Conservation (phyloP, 2,888 invertebrate species). For the Drosophila yooni region DNA sequence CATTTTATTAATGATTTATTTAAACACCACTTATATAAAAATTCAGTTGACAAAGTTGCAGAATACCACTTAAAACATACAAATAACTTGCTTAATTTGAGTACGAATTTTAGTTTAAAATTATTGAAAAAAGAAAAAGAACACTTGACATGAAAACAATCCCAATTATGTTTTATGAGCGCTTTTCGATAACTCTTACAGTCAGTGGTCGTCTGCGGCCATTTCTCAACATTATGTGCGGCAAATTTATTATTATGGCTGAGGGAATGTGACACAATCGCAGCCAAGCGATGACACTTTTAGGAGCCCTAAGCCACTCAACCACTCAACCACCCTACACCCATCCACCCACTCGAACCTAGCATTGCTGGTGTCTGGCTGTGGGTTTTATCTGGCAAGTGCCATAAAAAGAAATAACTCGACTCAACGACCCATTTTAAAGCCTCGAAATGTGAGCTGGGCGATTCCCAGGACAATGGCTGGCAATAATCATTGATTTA, state of each 20-base stretch:
- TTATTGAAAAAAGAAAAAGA: not conserved
- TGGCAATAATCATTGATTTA: conserved; percentile 84
- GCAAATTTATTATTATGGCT: conserved; percentile 61
- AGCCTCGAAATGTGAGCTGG: conserved; percentile 52
- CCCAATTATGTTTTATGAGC: conserved; percentile 72
- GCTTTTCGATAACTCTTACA: conserved; percentile 42
- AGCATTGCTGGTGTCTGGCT: conserved; percentile 4
- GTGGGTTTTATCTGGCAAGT: conserved; percentile 64
- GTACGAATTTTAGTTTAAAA: not conserved
- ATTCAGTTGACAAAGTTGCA: not conserved
- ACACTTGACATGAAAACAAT: conserved; percentile 56
- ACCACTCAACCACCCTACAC: not conserved
- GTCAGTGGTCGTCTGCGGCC: conserved; percentile 43
- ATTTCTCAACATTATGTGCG: conserved; percentile 61
- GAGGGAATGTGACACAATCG: conserved; percentile 66
- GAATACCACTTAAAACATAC: not conserved
- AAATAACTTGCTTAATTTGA: not conserved
- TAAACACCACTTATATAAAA: not conserved
- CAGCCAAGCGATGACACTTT: conserved; percentile 66
- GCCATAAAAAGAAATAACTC: conserved; percentile 68
- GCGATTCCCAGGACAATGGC: conserved; percentile 66
- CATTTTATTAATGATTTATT: not conserved
- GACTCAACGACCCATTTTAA: conserved; percentile 64
- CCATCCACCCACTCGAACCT: not conserved
- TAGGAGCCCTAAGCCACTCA: conserved; percentile 19